phyloP scores from a whole-genome alignment of 2,888 invertebrate species.

The Junonia oenone region DNA sequence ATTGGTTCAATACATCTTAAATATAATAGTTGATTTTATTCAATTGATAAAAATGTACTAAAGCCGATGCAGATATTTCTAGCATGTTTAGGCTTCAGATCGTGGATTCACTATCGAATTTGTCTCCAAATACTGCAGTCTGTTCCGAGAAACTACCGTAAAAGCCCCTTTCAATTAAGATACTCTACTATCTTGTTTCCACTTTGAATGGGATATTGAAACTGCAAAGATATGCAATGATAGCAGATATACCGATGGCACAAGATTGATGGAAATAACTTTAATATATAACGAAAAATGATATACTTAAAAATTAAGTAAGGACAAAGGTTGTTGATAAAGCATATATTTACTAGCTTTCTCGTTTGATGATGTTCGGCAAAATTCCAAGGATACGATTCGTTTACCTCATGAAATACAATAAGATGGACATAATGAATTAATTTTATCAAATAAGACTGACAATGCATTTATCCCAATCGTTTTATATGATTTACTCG shows the following conservation, averaged over 20 bases:
- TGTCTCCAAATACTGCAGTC: no score
- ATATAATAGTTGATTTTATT: no score
- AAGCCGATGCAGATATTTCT: no score
- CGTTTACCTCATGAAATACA: slow-evolving; percentile 8
- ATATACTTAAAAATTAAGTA: slow-evolving; percentile 5
- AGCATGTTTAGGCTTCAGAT: no score
- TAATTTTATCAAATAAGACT: slow-evolving; percentile 25
- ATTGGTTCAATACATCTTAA: no score
- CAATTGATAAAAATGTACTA: no score
- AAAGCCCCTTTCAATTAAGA: no score
- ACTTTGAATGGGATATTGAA: neutral
- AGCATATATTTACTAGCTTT: slow-evolving; percentile 2
- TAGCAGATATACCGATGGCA: neutral
- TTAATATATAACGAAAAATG: neutral
- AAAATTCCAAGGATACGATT: neutral
- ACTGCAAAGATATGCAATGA: neutral
- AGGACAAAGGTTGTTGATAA: slow-evolving; percentile 12
- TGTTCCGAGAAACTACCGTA: no score
- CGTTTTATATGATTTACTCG: slow-evolving; percentile 2
- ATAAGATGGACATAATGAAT: slow-evolving; percentile 2
- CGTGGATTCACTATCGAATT: no score
- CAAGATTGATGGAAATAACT: neutral
- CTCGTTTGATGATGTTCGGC: neutral
- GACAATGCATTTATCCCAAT: slow-evolving; percentile 20
- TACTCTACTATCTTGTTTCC: neutral